Evolutionary conservation across 1,140 invertebrate species (phyloP).

Genomic region (Brachionus angularis): DNA sequence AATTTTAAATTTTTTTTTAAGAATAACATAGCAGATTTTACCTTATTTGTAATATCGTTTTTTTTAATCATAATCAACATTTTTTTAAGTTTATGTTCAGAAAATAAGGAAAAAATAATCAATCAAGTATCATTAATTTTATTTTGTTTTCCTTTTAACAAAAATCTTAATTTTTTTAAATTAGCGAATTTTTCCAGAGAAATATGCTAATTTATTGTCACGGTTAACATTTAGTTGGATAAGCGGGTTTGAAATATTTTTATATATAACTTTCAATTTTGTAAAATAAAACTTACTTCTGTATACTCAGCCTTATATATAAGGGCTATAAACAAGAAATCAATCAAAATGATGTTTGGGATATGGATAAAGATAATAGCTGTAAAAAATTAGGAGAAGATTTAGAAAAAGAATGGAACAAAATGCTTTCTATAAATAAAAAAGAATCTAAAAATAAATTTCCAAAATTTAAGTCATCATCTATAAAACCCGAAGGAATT

Average conservation of each 20-base stretch:
- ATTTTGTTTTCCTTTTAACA: neutral
- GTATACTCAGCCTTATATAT: neutral
- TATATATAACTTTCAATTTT: no score
- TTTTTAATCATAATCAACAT: no score
- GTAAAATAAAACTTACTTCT: neutral
- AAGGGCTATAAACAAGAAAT: conserved; percentile 6
- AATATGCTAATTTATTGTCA: neutral
- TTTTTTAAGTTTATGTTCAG: no score
- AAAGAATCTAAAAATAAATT: neutral
- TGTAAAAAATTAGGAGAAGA: neutral
- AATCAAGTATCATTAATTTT: neutral
- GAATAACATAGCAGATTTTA: no score
- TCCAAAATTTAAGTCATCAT: neutral
- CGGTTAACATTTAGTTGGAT: conserved; percentile 19
- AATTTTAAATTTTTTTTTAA: no score
- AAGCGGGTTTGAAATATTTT: neutral
- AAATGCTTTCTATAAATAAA: neutral
- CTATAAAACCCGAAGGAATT: neutral
- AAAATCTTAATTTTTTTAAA: neutral
- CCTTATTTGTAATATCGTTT: no score
- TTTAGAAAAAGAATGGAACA: conserved; percentile 1
- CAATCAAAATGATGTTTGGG: conserved; percentile 1
- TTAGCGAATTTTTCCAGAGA: conserved; percentile 1
- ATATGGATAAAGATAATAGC: neutral
- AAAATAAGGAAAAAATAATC: neutral